Conservation (phyloP, 2,797 vertebrate species). For the Geotrypetes seraphini region DNA sequence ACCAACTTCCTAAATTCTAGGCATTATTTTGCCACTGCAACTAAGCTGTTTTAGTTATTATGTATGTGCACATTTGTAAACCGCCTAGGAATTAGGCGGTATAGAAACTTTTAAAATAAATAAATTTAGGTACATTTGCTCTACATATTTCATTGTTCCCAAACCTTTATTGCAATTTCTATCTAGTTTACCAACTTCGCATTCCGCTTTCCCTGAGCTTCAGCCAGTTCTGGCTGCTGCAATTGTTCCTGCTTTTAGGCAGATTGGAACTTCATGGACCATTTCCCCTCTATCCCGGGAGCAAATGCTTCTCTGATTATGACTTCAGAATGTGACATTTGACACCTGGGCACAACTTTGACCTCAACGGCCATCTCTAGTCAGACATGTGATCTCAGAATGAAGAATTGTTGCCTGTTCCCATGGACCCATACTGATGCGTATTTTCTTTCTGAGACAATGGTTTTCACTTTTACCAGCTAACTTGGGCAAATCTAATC, state of each 20-base stretch:
- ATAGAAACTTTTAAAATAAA: too few relatives aligned
- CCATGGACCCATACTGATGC: not conserved
- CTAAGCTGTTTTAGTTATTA: too few relatives aligned
- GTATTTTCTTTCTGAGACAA: not conserved
- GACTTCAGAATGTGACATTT: constrained; percentile 13
- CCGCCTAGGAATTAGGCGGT: too few relatives aligned
- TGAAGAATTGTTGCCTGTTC: constrained; percentile 9
- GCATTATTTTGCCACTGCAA: too few relatives aligned
- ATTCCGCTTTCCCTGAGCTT: constrained; percentile 6
- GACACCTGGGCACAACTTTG: constrained; percentile 1
- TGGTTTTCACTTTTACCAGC: not conserved
- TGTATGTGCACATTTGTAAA: too few relatives aligned
- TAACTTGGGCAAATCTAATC: too few relatives aligned
- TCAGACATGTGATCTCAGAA: constrained; percentile 4
- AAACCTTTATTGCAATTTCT: too few relatives aligned
- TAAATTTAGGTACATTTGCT: too few relatives aligned
- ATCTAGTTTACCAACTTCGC: constrained; percentile 11
- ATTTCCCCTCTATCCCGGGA: constrained; percentile 26
- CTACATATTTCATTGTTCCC: too few relatives aligned
- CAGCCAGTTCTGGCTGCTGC: constrained; percentile 1
- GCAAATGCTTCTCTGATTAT: constrained; percentile 14
- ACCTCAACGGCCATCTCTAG: constrained; percentile 11
- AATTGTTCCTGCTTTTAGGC: constrained; percentile 20
- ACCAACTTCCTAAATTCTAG: too few relatives aligned
- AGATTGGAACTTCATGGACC: constrained; percentile 24